Percentiles rank a stretch among this genome's conserved stretches.
Evolutionary conservation across 2,113 vertebrate species (phyloP).

Genomic region (Alethe castanea): DNA sequence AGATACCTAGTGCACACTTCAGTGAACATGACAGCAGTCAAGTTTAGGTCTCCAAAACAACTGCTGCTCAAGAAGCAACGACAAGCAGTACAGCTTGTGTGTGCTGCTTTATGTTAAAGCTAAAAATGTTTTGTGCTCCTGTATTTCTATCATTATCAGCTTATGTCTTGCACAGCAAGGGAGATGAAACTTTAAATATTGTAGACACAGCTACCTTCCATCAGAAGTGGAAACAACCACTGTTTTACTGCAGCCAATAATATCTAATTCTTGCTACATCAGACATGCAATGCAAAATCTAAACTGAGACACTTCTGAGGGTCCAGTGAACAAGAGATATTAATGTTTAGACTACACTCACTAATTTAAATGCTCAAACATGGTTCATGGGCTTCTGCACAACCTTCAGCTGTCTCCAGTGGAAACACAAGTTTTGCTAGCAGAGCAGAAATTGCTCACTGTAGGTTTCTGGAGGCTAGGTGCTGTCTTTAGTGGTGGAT

Average conservation of each 20-base stretch:
- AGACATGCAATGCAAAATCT: background rate
- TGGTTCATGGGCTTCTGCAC: background rate
- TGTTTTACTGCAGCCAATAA: background rate
- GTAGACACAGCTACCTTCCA: background rate
- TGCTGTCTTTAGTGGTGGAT: background rate
- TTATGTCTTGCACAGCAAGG: background rate
- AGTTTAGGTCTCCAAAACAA: background rate
- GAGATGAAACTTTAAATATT: background rate
- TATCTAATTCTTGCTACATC: background rate
- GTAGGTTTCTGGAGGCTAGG: background rate
- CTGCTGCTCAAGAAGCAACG: background rate
- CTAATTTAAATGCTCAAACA: background rate
- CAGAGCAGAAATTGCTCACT: background rate
- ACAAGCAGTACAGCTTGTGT: background rate
- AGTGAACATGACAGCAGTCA: background rate
- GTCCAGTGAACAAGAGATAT: background rate
- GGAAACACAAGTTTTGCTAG: background rate
- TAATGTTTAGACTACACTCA: background rate
- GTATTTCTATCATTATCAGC: background rate
- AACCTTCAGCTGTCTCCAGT: background rate
- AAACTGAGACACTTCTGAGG: background rate
- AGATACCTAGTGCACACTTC: background rate
- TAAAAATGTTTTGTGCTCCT: background rate
- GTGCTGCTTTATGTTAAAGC: background rate
- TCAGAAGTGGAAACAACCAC: background rate